These are phyloP conservation scores for Molothrus aeneus DNA, from an alignment of 2,797 vertebrate species.

Conservation along the genomic window DNA sequence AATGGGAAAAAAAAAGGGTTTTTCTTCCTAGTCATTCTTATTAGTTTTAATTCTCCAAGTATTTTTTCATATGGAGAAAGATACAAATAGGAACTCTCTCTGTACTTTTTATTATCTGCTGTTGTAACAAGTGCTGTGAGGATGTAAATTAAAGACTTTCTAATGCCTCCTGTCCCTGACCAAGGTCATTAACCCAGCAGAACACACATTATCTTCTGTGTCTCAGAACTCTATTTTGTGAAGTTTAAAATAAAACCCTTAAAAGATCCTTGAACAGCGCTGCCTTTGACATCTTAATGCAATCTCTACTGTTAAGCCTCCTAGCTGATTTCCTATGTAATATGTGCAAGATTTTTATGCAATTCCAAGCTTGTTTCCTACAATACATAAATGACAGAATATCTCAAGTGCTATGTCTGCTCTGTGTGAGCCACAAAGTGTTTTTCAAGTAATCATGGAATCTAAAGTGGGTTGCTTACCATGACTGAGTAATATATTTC, in stretches of 20 bases:
- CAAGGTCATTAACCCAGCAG: not conserved
- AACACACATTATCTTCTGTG: not conserved
- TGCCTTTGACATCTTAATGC: conserved; percentile 41
- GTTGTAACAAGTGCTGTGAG: not conserved
- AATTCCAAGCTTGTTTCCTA: conserved; percentile 30
- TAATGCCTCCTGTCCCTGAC: not conserved
- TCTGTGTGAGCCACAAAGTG: conserved; percentile 24
- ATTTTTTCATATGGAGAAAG: not conserved
- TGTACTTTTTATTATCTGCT: not conserved
- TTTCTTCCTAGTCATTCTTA: not conserved
- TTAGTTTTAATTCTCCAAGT: not conserved
- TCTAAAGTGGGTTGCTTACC: conserved; percentile 61
- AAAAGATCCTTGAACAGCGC: not conserved
- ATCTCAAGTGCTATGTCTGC: conserved; percentile 45
- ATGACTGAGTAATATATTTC: conserved; percentile 41
- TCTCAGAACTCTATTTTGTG: not conserved
- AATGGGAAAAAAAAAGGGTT: not conserved
- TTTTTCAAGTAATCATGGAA: conserved; percentile 64
- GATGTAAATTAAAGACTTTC: not conserved
- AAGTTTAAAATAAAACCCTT: not conserved
- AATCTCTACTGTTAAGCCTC: not conserved
- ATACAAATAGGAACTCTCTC: not conserved
- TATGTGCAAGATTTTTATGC: conserved; percentile 26
- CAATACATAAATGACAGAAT: conserved; percentile 50
- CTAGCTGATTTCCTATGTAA: conserved; percentile 22